Evolutionary conservation across 2,797 vertebrate species (phyloP), one percentile per base, ranked within the genome.

Genomic region (Lithobates pipiens): DNA sequence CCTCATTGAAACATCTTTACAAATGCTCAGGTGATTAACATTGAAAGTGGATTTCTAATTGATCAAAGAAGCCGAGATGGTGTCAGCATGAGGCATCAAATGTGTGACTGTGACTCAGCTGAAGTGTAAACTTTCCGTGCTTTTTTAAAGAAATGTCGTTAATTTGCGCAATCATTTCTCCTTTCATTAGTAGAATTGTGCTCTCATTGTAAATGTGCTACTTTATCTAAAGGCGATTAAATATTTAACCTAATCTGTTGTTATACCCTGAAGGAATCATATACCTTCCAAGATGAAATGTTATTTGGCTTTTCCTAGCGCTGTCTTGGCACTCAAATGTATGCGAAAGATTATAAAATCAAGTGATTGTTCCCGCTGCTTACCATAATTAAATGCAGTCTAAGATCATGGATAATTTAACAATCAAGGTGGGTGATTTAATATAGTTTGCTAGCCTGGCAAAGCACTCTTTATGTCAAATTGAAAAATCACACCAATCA

Each of bases 141-240:
- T 29, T 71, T 80, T 80, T 71, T 16, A 80, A 72, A 71, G 46
- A 73, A 57, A 27, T n/a, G 32, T 21, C 42, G 69, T 32, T 72
- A 61, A 81, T 72, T 61, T 39, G 32, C 25, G n/a, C n/a, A 81
- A 42, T 81, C 68, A 61, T 10, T 71, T 61, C 34, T 54, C 2
- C n/a, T 80, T 54, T 80, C 68, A 61, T 71, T 39, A 71, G 44
- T 25, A 57, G 8, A 5, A 23, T 69, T 70, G 67, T 54, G 27
- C 78, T 34, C 18, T 68, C 15, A 39, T 70, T 18, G 42, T 70
- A 54, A 80, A 80, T 71, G 34, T 34, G 32, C 32, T 46, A 39
- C 27, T 36, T 71, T 57, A 72, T 70, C 67, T 34, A 18, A 71
- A n/a, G 44, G 46, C 23, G 11, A 70, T 80, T 70, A 50, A 80